Evolutionary conservation across 1,140 invertebrate species (phyloP).

Genomic region (Trichogramma pretiosum): DNA sequence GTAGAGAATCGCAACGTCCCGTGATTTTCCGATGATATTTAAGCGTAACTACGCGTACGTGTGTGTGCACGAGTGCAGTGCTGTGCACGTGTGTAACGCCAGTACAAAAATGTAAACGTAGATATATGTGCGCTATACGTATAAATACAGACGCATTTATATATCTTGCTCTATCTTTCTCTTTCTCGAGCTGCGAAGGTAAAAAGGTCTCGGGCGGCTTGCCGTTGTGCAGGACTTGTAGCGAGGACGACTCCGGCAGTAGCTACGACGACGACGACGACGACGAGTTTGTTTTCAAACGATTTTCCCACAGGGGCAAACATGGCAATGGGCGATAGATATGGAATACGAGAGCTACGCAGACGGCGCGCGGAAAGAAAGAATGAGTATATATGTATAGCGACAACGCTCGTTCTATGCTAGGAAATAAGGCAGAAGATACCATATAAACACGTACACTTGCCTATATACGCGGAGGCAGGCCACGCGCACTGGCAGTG

Average conservation of each 20-base stretch:
- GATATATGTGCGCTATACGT: too few relatives aligned
- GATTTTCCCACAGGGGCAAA: conserved; percentile 39
- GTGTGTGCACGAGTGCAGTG: too few relatives aligned
- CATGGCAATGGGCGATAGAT: conserved; percentile 34
- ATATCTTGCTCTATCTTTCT: neutral
- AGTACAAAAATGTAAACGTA: too few relatives aligned
- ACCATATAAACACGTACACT: conserved; percentile 42
- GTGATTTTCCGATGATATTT: conserved; percentile 2
- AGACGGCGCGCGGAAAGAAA: conserved; percentile 32
- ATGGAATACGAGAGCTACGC: conserved; percentile 21
- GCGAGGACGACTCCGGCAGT: neutral
- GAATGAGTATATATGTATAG: too few relatives aligned
- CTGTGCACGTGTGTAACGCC: too few relatives aligned
- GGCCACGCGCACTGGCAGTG: too few relatives aligned
- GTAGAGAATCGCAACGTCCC: too few relatives aligned
- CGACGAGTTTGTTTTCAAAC: conserved; percentile 44
- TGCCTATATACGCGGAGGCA: too few relatives aligned
- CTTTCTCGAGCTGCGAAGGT: neutral
- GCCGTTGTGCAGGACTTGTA: too few relatives aligned
- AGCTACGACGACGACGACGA: conserved; percentile 15
- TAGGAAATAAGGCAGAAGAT: conserved; percentile 37
- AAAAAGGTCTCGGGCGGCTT: neutral
- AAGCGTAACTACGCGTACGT: too few relatives aligned
- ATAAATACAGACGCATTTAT: too few relatives aligned
- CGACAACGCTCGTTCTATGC: too few relatives aligned